Evolutionary conservation across 2,888 invertebrate genomes (phyloP).

Genomic region (Plutella xylostella): DNA sequence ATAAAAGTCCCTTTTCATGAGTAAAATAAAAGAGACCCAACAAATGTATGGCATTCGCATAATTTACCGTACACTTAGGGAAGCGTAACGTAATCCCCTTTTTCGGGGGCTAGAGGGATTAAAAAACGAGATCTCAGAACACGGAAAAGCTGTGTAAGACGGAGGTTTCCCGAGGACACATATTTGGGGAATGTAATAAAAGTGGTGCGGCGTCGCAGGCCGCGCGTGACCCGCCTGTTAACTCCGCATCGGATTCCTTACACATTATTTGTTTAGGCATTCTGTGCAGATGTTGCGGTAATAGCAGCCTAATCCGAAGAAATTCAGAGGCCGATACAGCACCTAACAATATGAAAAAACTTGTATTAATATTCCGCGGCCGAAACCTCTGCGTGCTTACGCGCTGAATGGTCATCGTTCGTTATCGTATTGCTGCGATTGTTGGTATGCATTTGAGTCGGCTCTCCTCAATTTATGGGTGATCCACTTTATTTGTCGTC

Average conservation of each 20-base stretch:
- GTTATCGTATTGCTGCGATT: not conserved
- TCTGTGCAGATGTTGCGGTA: slow-evolving; percentile 31
- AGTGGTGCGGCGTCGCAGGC: slow-evolving; percentile 35
- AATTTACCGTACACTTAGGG: too few species aligned
- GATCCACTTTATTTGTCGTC: too few species aligned
- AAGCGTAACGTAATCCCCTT: too few species aligned
- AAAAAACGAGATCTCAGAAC: slow-evolving; percentile 1
- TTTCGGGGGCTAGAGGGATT: too few species aligned
- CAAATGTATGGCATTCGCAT: too few species aligned
- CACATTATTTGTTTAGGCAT: slow-evolving; percentile 46
- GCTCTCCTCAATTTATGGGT: too few species aligned
- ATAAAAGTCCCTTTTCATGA: too few species aligned
- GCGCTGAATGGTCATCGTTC: not conserved
- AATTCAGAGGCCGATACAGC: slow-evolving; percentile 19
- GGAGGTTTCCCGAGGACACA: slow-evolving; percentile 36
- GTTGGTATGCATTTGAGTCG: too few species aligned
- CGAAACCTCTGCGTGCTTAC: not conserved
- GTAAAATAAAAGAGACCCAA: too few species aligned
- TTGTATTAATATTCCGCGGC: not conserved
- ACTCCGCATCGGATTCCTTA: slow-evolving; percentile 31
- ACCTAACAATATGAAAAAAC: slow-evolving; percentile 14
- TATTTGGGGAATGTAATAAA: slow-evolving; percentile 61
- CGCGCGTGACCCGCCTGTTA: slow-evolving; percentile 48
- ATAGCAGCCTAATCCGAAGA: slow-evolving; percentile 31
- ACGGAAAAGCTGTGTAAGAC: not conserved